phyloP scores from a whole-genome alignment of 1,140 invertebrate species.

The Euglossa dilemma region DNA sequence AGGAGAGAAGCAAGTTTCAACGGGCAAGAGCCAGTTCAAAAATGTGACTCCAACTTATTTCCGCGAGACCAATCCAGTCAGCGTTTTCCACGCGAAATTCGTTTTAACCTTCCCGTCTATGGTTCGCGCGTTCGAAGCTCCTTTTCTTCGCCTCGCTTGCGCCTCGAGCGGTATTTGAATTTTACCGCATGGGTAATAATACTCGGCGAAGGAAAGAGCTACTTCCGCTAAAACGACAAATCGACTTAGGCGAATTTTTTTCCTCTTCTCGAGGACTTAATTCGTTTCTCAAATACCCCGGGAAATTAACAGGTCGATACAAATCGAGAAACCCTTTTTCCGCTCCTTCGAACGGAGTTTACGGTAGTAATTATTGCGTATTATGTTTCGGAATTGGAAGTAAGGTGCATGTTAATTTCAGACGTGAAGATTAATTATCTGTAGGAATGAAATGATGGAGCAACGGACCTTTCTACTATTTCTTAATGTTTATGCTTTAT shows the following conservation, averaged over 20 bases:
- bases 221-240: not conserved
- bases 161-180: slow-evolving; percentile 11
- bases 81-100: slow-evolving; percentile 25
- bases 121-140: not conserved
- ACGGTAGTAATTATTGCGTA: not conserved
- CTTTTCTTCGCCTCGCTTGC: not conserved
- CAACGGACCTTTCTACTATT: no score
- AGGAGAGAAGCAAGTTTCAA: not conserved
- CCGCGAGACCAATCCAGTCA: not conserved
- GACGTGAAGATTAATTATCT: not conserved
- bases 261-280: not conserved
- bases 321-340: not conserved
- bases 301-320: not conserved
- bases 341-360: not conserved
- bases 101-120: not conserved
- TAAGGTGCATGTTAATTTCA: not conserved
- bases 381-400: not conserved
- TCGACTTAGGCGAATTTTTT: slow-evolving; percentile 3
- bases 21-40: not conserved
- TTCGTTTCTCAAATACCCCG: not conserved
- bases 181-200: not conserved
- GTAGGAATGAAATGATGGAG: not conserved
- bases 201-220: not conserved
- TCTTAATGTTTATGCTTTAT: no score
- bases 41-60: slow-evolving; percentile 5